Base-by-base conservation (phyloP, 2,113 vertebrate genomes). In the Oncorhynchus kisutch region DNA sequence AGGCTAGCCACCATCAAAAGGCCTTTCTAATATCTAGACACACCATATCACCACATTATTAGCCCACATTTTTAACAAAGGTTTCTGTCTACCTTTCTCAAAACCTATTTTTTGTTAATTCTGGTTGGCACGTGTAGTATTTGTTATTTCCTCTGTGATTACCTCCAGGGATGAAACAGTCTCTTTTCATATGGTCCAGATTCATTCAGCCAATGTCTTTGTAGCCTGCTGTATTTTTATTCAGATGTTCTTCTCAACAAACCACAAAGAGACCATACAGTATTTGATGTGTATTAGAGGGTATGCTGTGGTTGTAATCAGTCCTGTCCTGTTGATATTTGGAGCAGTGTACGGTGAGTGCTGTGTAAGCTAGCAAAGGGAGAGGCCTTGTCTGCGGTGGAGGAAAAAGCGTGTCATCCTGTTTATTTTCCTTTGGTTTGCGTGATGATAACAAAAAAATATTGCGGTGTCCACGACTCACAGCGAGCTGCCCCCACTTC, bases 371-470 rank as follows among this genome's bases (percentile, higher is more conserved):
- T 78, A 22, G 74, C 74, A 66, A 73, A 0, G 49, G 25, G 24
- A 75, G 59, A n/a, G 70, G 27, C 45, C 64, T 70, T 73, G 70
- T 45, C 74, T 45, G 79, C 78, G 66, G 78, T 75, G 22, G 20
- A 75, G 83, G 88, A 87, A 87, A 91, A 83, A 78, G 69, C 85
- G 86, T 88, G 84, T 89, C 88, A 89, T 89, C 84, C 72, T 90
- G 87, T 92, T 90, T 88, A 76, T 88, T 91, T 89, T 82, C 85
- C 86, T 86, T 85, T 79, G 85, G 77, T 75, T 84, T 85, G 80
- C 48, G 74, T 57, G 83, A 88, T 86, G 84, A 92, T 88, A 89
- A 87, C 86, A 91, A 75, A 78, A 45, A 75, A 91, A 91, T 79
- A 88, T 64, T 74, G 80, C 78, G 69, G 80, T 57, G 62, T 82